Evolutionary conservation across 2,113 vertebrate genomes (phyloP), one percentile per base, ranked within the genome.

Genomic region (Oryzias woworae): DNA sequence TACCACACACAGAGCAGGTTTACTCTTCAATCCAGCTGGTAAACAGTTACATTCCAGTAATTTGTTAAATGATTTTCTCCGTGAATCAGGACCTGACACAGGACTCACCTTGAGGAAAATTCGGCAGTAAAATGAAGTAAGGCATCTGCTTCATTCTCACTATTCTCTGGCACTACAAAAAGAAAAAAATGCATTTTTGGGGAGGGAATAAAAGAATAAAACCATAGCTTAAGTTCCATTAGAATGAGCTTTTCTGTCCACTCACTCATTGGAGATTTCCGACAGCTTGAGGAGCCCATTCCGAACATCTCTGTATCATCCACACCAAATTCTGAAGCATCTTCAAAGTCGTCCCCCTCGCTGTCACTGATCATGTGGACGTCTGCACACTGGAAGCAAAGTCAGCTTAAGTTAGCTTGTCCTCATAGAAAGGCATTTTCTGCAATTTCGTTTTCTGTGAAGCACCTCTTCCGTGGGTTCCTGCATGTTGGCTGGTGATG

Each of bases 281-380:
- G 94, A 90, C 95, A 91, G 76, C 88, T 93, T 80, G 95, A 94
- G 12, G 96, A 93, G 15, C 94, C 90, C 93, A 96, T 94, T 80
- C 95, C 94, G 80, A 98, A 99, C 91, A 99, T 96, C 88, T 99
- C 97, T 66, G 95, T 94, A 85, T 99, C 97, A 46, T 99, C 97
- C 62, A 98, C 96, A 51, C 96, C 96, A 85, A 98, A 99, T 87
- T 99, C 97, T 57, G 97, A 94, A 45, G 97, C 95, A 81, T 99
- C 96, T 87, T 99, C 97, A 85, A 96, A 99, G 83, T 99, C 97
- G 80, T 99, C 97, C 49, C 95, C 96, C 76, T 99, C 97, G 17
- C 96, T 98, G 82, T 98, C 96, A 63, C 97, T 99, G 85, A 99
- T 94, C 97, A 99, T 99, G 83, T 98, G 96, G 83, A 99, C 95